A percentile compares a stretch with the other conserved stretches of the same genome.
Evolutionary conservation across 1,140 invertebrate genomes (phyloP).

Genomic region (Seison nebaliae): DNA sequence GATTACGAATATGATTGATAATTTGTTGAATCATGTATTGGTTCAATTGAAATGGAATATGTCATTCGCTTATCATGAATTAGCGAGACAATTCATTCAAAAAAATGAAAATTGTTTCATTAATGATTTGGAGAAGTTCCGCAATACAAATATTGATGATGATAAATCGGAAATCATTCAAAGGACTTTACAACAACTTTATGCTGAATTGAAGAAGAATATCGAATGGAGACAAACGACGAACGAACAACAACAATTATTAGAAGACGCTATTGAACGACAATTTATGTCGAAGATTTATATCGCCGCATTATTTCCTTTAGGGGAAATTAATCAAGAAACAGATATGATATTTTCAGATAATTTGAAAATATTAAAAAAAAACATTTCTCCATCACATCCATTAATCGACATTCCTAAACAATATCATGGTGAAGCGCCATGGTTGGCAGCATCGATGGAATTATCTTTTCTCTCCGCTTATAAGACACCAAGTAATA

Average conservation of each 20-base stretch:
- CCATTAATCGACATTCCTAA: conserved; percentile 48
- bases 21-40: conserved; percentile 31
- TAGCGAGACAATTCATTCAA: conserved; percentile 5
- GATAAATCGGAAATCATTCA: conserved; percentile 31
- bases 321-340: conserved; percentile 71
- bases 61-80: conserved; percentile 1
- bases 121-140: conserved; percentile 48
- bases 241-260: conserved; percentile 45
- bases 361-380: conserved; percentile 55
- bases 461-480: conserved; percentile 67
- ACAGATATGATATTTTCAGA: conserved; percentile 54
- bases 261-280: conserved; percentile 32
- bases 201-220: conserved; percentile 25
- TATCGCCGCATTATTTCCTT: conserved; percentile 69
- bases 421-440: conserved; percentile 46
- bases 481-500: conserved; percentile 74
- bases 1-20: conserved; percentile 47
- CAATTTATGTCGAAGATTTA: conserved; percentile 56
- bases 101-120: conserved; percentile 33
- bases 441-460: conserved; percentile 81
- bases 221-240: conserved; percentile 18
- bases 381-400: conserved; percentile 49
- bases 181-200: conserved; percentile 36
- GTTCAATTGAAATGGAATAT: conserved; percentile 27
- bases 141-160: conserved; percentile 31